Base-by-base conservation (phyloP, 2,113 vertebrate genomes). In the Ammodytes dubius region DNA sequence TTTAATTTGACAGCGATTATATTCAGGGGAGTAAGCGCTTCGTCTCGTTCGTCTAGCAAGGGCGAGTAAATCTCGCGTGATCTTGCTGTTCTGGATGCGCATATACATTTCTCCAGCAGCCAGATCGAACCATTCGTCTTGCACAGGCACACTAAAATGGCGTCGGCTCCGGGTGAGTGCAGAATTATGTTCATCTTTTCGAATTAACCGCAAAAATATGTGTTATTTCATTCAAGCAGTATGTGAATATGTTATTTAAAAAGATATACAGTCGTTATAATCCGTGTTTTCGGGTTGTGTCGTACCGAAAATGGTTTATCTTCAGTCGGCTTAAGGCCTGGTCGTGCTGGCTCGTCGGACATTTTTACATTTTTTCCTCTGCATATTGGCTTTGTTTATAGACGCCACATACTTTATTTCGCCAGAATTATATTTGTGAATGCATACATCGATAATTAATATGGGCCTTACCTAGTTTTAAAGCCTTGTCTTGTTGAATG, bases 81-180 rank as follows among this genome's bases (percentile, higher is more conserved):
- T 4, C 83, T 52, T 0, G 2, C 0, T 3, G 7, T 7, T 49
- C 0, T 17, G 27, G 27, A 27, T 0, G 40, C 7, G 60, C 13
- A 39, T 45, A 70, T 45, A 70, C 17, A 75, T 12, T 6, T 65
- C 66, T 63, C 7, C 15, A 0, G 3, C 74, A 42, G 17, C 7
- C 3, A 27, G 13, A 60, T 52, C 46, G 19, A 45, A 81, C 66
- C 76, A 74, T 70, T 91, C 79, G 77, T 86, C 56, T 79, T 40
- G 8, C 60, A 53, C 49, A 69, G 50, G 9, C 57, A 59, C 35
- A 63, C 54, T 80, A 93, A 93, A 93, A 95, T 95, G 95, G 95
- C 95, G 93, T 93, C 95, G 59, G 92, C 92, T 77, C 90, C 93
- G 8, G 94, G 95, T 95, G 35, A 90, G 93, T 93, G 11, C 13